These are phyloP conservation scores for Ectemnius continuus DNA, from an alignment of 2,888 invertebrate genomes.

Conservation along the genomic window DNA sequence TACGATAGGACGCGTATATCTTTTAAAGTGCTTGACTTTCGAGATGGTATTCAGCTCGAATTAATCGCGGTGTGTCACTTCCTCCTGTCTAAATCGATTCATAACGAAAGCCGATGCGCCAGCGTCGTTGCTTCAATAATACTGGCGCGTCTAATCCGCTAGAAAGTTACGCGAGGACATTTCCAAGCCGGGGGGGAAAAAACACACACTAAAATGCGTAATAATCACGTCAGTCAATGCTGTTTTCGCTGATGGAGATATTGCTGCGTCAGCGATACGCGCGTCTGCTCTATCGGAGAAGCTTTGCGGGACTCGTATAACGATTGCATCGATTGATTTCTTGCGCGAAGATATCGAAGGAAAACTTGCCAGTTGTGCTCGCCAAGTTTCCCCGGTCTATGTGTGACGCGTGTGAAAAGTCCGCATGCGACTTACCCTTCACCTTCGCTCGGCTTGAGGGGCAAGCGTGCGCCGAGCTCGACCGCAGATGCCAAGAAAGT, in stretches of 20 bases:
- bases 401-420: not conserved
- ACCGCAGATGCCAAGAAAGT: constrained; percentile 92
- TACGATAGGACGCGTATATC: not conserved
- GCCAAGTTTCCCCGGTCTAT: not conserved
- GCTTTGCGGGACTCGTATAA: not conserved
- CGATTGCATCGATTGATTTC: constrained; percentile 23
- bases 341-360: constrained; percentile 4
- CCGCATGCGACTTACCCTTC: constrained; percentile 84
- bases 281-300: constrained; percentile 26
- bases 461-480: constrained; percentile 90
- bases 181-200: constrained; percentile 40
- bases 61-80: too few relatives aligned
- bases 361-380: not conserved
- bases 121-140: too few relatives aligned
- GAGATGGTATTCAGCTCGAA: not conserved
- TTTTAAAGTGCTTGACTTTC: not conserved
- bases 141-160: not conserved
- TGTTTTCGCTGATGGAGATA: constrained; percentile 60
- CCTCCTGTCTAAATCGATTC: too few relatives aligned
- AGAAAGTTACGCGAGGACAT: constrained; percentile 28
- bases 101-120: too few relatives aligned
- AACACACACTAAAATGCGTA: constrained; percentile 40
- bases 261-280: constrained; percentile 50
- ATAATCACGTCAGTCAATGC: constrained; percentile 59
- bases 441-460: constrained; percentile 89